These are phyloP conservation scores for Sylvia borin DNA, from an alignment of 2,797 vertebrate species.

Conservation along the genomic window DNA sequence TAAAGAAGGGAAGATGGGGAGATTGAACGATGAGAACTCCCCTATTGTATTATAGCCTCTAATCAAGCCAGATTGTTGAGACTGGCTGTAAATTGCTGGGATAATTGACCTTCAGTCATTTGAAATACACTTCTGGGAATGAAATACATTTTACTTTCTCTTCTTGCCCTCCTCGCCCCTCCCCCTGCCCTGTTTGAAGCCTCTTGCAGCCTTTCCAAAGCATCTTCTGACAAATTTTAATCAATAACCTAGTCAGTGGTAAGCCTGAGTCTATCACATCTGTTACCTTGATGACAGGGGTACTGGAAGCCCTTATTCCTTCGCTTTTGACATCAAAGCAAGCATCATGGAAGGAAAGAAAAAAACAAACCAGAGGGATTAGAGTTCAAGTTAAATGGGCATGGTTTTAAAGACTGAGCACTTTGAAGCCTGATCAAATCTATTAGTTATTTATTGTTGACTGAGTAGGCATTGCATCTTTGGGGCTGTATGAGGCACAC, in stretches of 20 bases:
- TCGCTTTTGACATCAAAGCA: not conserved
- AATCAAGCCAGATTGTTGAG: slow-evolving; percentile 34
- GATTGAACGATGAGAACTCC: not conserved
- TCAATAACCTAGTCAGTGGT: slow-evolving; percentile 43
- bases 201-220: slow-evolving; percentile 10
- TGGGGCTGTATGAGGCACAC: not conserved
- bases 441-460: not conserved
- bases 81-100: slow-evolving; percentile 11
- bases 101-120: slow-evolving; percentile 39
- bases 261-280: slow-evolving; percentile 36
- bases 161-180: fast-evolving
- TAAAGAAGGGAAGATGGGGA: not conserved
- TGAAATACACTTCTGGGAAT: slow-evolving; percentile 10
- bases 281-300: slow-evolving; percentile 16
- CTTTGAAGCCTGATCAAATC: slow-evolving; percentile 3
- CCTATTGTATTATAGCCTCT: slow-evolving; percentile 19
- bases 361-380: not conserved
- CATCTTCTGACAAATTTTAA: slow-evolving; percentile 41
- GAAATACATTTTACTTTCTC: not conserved
- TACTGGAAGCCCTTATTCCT: slow-evolving; percentile 11
- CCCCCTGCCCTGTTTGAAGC: not conserved
- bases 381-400: not conserved
- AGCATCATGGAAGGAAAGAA: not conserved
- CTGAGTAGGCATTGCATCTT: not conserved
- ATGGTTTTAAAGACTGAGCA: not conserved